Conservation (phyloP, 2,888 invertebrate genomes). For the Theretra japonica region DNA sequence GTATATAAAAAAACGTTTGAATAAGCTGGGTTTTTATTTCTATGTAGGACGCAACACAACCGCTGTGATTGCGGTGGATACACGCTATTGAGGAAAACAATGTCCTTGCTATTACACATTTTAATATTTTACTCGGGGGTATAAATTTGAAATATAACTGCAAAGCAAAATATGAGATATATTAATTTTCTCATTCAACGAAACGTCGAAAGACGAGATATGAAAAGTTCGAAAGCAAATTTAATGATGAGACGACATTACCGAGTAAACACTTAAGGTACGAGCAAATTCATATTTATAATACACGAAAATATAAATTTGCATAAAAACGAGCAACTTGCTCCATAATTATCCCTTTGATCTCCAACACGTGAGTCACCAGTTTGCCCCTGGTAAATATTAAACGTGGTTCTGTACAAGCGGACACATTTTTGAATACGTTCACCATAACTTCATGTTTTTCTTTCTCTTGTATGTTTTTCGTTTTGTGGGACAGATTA, state of each 20-base stretch:
- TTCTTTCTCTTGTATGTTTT: background rate
- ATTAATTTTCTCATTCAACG: slow-evolving; percentile 3
- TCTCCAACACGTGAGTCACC: slow-evolving; percentile 56
- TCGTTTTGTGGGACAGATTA: background rate
- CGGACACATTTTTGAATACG: slow-evolving; percentile 34
- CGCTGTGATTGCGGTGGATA: slow-evolving; percentile 50
- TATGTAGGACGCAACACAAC: slow-evolving; percentile 52
- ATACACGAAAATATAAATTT: slow-evolving; percentile 42
- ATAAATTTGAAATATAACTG: background rate
- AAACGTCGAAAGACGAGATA: background rate
- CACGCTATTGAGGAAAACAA: slow-evolving; percentile 54
- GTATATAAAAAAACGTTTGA: slow-evolving; percentile 65
- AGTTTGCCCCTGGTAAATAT: slow-evolving; percentile 52
- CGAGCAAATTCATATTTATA: slow-evolving; percentile 34
- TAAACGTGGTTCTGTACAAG: slow-evolving; percentile 42
- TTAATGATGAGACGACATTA: slow-evolving; percentile 27
- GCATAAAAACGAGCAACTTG: slow-evolving; percentile 55
- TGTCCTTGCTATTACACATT: slow-evolving; percentile 48
- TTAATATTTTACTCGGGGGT: slow-evolving; percentile 38
- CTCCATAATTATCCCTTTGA: slow-evolving; percentile 62
- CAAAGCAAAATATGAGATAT: background rate
- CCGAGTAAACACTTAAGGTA: slow-evolving; percentile 26
- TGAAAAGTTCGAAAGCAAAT: slow-evolving; percentile 12
- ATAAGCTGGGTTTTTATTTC: slow-evolving; percentile 57
- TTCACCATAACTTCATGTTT: background rate